phyloP scores from a whole-genome alignment of 2,113 vertebrate genomes.

The Centropus bengalensis region DNA sequence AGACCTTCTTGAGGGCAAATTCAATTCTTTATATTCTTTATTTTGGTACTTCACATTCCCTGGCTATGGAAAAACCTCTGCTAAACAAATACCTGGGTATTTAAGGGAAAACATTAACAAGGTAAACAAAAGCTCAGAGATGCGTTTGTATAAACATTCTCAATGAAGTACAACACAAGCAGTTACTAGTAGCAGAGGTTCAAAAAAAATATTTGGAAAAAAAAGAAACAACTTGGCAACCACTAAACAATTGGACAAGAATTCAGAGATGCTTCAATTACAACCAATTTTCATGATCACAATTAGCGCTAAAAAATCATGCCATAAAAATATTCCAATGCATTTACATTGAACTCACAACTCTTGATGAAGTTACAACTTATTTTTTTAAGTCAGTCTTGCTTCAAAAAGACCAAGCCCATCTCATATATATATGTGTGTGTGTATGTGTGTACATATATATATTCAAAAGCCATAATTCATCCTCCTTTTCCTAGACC shows the following conservation, averaged over 20 bases:
- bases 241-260: not conserved
- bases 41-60: not conserved
- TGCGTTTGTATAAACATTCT: not conserved
- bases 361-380: not conserved
- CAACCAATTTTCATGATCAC: not conserved
- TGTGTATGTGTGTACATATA: not conserved
- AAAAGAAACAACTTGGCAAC: not conserved
- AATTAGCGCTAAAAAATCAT: not conserved
- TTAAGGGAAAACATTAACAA: not conserved
- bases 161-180: not conserved
- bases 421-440: not conserved
- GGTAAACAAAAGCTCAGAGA: not conserved
- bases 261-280: not conserved
- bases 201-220: not conserved
- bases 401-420: not conserved
- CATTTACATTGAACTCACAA: not conserved
- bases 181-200: not conserved
- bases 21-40: not conserved
- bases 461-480: not conserved
- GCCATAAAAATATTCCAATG: not conserved
- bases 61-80: not conserved
- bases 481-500: not conserved
- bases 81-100: not conserved
- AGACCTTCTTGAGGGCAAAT: not conserved
- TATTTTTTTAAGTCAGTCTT: not conserved